Evolutionary conservation across 1,140 invertebrate genomes (phyloP), one percentile per base, ranked within the genome.

Genomic region (Ceratoteleas bidentatus): DNA sequence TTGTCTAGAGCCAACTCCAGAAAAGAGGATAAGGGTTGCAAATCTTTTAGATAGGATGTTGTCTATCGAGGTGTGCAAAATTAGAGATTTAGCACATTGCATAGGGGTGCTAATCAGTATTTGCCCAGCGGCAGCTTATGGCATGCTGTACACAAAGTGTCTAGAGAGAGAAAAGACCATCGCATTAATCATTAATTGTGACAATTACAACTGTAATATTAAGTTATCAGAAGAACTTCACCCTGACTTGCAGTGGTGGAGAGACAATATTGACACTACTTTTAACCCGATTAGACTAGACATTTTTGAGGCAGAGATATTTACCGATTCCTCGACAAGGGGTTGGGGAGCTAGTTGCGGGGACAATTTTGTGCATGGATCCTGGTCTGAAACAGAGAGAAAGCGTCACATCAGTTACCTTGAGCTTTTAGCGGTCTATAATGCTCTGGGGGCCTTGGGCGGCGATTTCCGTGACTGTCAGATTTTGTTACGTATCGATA

Each of bases 401-500:
- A 58, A 45, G 24, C 3, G 6, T 10, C 47, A 70, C n/a, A 81
- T 81, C 3, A 70, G 70, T 45, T 60, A 60, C n/a, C 38, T 65
- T 4, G 65, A 81, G 32, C 16, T 81, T 3, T 9, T 70, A 2
- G 66, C 79, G 0, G 72, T 74, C 0, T 61, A 33, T 15, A 66
- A 58, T 3, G 65, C 60, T 7, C 52, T 76, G 32, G 14, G 13
- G 3, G 3, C 6, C 2, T 66, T 70, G 5, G 79, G 6, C 1
- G 14, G 50, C 15, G 11, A 54, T 3, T 53, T 72, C 15, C 15
- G 11, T 9, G 24, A 75, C 62, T 72, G 73, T 38, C 45, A 81
- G 47, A 6, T 81, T 0, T 10, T 81, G 0, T 16, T 74, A 2
- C 9, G 65, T 34, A 52, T 81, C n/a, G 73, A 82, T 9, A 86